Evolutionary conservation across 2,113 vertebrate species (phyloP).

Genomic region (Sprattus sprattus): DNA sequence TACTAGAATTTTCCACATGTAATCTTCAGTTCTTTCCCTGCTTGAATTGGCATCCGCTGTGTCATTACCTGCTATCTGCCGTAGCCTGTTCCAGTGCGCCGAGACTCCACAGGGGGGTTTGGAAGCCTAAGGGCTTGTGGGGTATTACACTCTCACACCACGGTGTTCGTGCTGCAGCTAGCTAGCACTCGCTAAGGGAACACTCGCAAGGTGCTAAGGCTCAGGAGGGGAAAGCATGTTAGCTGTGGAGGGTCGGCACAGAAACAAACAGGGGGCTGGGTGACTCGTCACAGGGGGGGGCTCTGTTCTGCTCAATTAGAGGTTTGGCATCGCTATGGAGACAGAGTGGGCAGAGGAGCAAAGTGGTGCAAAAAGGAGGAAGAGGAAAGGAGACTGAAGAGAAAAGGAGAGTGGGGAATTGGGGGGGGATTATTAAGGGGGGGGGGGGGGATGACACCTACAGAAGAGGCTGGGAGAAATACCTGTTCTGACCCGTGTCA

Average conservation of each 20-base stretch:
- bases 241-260: conserved; percentile 8
- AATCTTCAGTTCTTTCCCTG: not conserved
- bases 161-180: not conserved
- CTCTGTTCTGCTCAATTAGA: conserved; percentile 2
- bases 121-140: not conserved
- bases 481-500: not conserved
- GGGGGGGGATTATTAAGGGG: not conserved
- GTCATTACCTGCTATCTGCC: not conserved
- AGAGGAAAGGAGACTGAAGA: not conserved
- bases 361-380: not conserved
- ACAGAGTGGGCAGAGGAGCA: not conserved
- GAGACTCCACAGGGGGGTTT: not conserved
- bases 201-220: not conserved
- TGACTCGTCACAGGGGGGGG: not conserved
- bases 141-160: not conserved
- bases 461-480: not conserved
- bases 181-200: not conserved
- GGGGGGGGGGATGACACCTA: conserved; percentile 2
- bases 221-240: not conserved
- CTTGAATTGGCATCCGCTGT: not conserved
- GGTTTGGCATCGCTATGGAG: conserved; percentile 18
- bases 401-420: not conserved
- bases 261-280: conserved; percentile 27
- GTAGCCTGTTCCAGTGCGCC: not conserved
- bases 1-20: not conserved